Percentiles rank a stretch among this genome's conserved stretches.
phyloP scores from a whole-genome alignment of 1,140 invertebrate genomes.

The Trachelipus rathkii region DNA sequence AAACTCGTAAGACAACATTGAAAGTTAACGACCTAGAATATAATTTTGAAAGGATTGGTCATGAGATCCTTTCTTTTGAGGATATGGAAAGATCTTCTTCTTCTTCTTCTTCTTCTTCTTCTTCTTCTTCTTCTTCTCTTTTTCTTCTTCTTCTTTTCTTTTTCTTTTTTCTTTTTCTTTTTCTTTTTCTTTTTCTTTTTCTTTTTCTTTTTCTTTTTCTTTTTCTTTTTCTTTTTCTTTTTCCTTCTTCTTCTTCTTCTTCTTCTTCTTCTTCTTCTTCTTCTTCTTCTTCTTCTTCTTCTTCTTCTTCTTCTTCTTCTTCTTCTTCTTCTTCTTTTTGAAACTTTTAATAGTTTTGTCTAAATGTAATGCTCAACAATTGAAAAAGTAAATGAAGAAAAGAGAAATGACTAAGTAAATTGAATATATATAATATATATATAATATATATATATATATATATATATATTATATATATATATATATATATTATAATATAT shows the following conservation, averaged over 20 bases:
- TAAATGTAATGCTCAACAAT: no score
- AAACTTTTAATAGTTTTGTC: no score
- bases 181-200: not conserved
- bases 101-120: conserved; percentile 12
- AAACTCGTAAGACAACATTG: not conserved
- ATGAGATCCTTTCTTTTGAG: not conserved
- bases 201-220: not conserved
- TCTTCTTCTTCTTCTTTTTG: no score
- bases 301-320: conserved; percentile 9
- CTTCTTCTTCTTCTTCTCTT: not conserved
- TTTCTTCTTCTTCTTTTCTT: not conserved
- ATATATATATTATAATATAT: no score
- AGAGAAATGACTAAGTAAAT: no score
- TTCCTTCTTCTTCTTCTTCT: not conserved
- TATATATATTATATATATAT: no score
- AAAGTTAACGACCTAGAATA: no score
- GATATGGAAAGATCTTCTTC: not conserved
- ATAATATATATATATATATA: no score
- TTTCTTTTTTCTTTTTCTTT: not conserved
- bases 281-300: conserved; percentile 7
- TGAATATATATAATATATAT: no score
- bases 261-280: conserved; percentile 1
- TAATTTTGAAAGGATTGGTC: no score
- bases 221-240: not conserved
- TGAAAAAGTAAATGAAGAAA: no score